Conservation (phyloP, 2,797 vertebrate genomes). For the Varecia variegata region DNA sequence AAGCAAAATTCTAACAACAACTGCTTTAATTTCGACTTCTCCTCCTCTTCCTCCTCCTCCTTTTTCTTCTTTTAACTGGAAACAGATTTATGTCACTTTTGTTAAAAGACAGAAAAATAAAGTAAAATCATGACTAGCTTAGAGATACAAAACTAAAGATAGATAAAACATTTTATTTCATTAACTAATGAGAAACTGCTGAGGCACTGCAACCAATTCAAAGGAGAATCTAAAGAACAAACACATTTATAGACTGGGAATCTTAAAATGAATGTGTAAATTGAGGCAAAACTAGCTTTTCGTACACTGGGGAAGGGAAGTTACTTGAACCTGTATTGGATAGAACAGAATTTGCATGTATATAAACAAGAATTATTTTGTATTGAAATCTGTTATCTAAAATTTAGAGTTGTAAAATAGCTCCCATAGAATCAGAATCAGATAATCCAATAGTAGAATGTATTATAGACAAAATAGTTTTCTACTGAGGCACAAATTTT, state of each 20-base stretch:
- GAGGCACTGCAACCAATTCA: not conserved
- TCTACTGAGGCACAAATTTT: not conserved
- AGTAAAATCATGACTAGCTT: not conserved
- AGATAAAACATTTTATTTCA: constrained; percentile 51
- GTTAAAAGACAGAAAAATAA: constrained; percentile 1
- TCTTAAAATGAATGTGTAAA: constrained; percentile 20
- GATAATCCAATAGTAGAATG: not conserved
- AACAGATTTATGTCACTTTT: not conserved
- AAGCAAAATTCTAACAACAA: not conserved
- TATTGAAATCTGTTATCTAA: not conserved
- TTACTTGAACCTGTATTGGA: not conserved
- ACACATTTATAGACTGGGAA: not conserved
- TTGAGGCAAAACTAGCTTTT: not conserved
- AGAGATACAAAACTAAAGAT: constrained; percentile 36
- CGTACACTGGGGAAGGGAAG: not conserved
- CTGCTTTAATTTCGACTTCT: not conserved
- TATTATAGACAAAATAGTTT: not conserved
- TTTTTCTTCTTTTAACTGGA: not conserved
- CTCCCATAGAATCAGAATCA: not conserved
- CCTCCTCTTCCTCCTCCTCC: not conserved
- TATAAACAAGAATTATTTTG: not conserved
- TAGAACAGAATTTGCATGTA: not conserved
- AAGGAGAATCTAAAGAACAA: constrained; percentile 44
- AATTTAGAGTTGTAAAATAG: not conserved
- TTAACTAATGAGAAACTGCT: constrained; percentile 37